Evolutionary conservation across 2,797 vertebrate species (phyloP).

Genomic region (Poeciliopsis gracilis): DNA sequence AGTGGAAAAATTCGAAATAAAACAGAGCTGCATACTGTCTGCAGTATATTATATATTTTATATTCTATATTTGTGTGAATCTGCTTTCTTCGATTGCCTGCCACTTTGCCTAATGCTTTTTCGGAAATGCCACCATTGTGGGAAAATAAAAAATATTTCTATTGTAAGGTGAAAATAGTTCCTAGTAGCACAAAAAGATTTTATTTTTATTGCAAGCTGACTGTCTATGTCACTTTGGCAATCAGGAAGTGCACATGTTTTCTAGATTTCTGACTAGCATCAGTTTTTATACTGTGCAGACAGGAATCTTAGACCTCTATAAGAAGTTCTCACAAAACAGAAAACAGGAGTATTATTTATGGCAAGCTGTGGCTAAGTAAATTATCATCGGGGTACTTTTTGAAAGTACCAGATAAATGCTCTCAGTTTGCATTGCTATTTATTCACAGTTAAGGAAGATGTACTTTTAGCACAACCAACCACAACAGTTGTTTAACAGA

Average conservation of each 20-base stretch:
- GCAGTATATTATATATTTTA: too few relatives aligned
- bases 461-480: neutral
- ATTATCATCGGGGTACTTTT: neutral
- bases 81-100: too few relatives aligned
- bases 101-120: too few relatives aligned
- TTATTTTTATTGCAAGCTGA: neutral
- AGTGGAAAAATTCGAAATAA: neutral
- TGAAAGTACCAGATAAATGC: neutral
- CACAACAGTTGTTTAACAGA: slow-evolving; percentile 5
- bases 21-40: too few relatives aligned
- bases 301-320: neutral
- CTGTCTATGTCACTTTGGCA: neutral
- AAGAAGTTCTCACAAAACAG: neutral
- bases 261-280: neutral
- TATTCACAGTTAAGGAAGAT: neutral
- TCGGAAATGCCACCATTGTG: too few relatives aligned
- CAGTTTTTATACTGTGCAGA: neutral
- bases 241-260: neutral
- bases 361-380: neutral
- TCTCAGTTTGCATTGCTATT: neutral
- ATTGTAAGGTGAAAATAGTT: too few relatives aligned
- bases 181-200: too few relatives aligned
- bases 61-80: too few relatives aligned
- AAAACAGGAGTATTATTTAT: neutral
- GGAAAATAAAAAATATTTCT: too few relatives aligned